A percentile compares a stretch with the other conserved stretches of the same genome.
These are phyloP conservation scores for Strix aluco DNA, from an alignment of 2,113 vertebrate species.

Conservation along the genomic window DNA sequence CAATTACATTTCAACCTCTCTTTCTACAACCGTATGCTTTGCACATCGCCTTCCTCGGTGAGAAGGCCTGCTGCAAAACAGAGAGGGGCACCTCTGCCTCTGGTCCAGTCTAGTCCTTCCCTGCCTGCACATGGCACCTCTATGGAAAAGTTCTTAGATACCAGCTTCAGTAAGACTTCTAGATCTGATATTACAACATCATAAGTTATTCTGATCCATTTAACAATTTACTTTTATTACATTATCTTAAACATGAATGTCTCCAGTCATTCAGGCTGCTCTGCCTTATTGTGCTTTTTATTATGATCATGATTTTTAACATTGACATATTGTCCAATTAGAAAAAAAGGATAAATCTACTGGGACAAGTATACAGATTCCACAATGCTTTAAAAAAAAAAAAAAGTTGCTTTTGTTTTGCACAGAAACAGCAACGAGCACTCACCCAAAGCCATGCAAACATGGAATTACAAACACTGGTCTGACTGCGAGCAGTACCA, in stretches of 20 bases:
- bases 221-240: background rate
- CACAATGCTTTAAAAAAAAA: background rate
- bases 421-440: background rate
- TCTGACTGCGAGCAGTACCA: background rate
- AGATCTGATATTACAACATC: background rate
- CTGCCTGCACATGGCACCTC: background rate
- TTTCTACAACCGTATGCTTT: background rate
- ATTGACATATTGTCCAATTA: background rate
- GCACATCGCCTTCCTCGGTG: background rate
- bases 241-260: background rate
- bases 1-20: background rate
- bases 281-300: background rate
- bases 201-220: background rate
- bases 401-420: background rate
- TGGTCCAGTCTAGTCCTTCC: background rate
- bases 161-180: background rate
- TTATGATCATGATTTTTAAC: background rate
- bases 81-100: background rate
- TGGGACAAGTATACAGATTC: background rate
- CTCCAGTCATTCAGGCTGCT: background rate
- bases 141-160: background rate
- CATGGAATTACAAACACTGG: fast-evolving
- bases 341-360: background rate
- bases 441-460: background rate
- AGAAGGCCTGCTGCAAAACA: background rate